A percentile compares a stretch with the other conserved stretches of the same genome.
phyloP scores from a whole-genome alignment of 2,113 vertebrate species.

The Perca flavescens region DNA sequence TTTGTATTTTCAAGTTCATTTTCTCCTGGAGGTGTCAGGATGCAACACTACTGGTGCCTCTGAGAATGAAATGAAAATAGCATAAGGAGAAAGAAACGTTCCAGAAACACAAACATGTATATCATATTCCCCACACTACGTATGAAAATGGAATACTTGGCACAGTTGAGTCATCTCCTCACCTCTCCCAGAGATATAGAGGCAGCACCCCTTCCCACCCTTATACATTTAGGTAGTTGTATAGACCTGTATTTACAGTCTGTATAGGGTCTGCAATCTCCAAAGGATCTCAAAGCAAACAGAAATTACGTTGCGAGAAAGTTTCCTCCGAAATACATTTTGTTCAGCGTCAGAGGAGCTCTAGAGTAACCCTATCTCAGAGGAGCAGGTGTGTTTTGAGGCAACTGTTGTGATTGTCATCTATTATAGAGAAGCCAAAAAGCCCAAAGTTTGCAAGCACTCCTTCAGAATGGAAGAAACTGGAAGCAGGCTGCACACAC shows the following conservation, averaged over 20 bases:
- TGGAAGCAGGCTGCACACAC: conserved; percentile 24
- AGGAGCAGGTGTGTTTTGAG: conserved; percentile 72
- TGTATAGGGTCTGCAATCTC: conserved; percentile 53
- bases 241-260: conserved; percentile 49
- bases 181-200: not conserved
- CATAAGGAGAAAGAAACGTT: conserved; percentile 16
- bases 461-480: conserved; percentile 48
- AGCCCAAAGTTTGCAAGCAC: conserved; percentile 59
- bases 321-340: conserved; percentile 57
- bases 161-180: not conserved
- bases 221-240: conserved; percentile 37
- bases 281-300: conserved; percentile 52
- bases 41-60: not conserved
- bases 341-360: conserved; percentile 30
- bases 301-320: conserved; percentile 57
- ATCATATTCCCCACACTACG: not conserved
- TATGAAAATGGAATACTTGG: not conserved
- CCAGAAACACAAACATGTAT: not conserved
- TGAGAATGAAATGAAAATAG: conserved; percentile 10
- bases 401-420: conserved; percentile 75
- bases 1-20: not conserved
- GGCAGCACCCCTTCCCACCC: not conserved
- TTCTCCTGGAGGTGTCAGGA: not conserved
- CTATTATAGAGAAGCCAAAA: conserved; percentile 75
- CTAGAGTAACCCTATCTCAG: conserved; percentile 64